These are phyloP conservation scores for Belgica antarctica DNA, from an alignment of 2,888 invertebrate genomes.

Conservation along the genomic window DNA sequence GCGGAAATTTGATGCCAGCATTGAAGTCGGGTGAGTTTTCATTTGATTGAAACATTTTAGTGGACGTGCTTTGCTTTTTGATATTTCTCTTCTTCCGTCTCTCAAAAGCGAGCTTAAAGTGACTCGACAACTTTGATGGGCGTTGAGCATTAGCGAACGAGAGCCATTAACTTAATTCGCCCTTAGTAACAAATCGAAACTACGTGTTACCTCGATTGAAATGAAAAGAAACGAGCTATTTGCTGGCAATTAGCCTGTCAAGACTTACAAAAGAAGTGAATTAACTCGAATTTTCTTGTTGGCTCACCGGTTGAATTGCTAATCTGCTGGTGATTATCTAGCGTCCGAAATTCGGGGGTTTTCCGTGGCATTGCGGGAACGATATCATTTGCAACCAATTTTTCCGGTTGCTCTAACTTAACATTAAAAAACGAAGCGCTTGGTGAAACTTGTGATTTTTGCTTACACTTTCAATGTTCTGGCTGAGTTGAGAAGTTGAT, in stretches of 20 bases:
- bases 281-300: background rate
- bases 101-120: background rate
- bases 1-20: background rate
- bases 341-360: background rate
- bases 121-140: background rate
- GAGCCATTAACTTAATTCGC: background rate
- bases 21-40: background rate
- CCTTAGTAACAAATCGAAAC: background rate
- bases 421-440: background rate
- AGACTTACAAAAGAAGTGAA: background rate
- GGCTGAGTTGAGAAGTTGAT: background rate
- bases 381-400: background rate
- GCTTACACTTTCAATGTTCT: background rate
- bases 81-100: no score
- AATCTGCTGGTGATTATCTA: background rate
- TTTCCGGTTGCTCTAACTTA: background rate
- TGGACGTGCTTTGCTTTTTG: background rate
- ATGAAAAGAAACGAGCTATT: background rate
- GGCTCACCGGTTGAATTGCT: background rate
- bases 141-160: background rate
- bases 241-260: background rate
- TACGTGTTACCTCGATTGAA: background rate
- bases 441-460: background rate
- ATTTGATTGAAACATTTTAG: constrained; percentile 1
- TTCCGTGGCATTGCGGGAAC: no score